A percentile compares a stretch with the other conserved stretches of the same genome.
Evolutionary conservation across 2,113 vertebrate species (phyloP).

Genomic region (Tursiops truncatus): DNA sequence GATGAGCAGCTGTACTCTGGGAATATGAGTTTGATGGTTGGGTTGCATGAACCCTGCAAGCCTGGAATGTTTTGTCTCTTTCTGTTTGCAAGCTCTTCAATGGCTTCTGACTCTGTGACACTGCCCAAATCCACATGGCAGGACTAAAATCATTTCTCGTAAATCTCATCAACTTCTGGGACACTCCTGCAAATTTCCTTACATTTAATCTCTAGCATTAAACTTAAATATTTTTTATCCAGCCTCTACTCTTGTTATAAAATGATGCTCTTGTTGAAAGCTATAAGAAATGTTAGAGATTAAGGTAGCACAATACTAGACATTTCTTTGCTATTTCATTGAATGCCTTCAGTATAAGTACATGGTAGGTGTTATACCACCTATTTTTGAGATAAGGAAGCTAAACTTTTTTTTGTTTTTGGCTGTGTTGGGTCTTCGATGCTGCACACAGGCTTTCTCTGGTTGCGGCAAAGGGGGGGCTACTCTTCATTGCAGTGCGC

Average conservation of each 20-base stretch:
- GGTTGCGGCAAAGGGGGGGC: no score
- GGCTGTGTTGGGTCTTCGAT: no score
- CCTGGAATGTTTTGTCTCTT: neutral
- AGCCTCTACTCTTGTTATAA: neutral
- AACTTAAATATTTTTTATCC: neutral
- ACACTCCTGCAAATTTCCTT: neutral
- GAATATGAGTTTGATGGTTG: neutral
- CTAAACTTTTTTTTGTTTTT: neutral
- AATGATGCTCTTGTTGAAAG: neutral
- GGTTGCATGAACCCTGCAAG: neutral
- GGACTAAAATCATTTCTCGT: constrained; percentile 4
- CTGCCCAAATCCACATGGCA: neutral
- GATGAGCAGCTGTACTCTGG: neutral
- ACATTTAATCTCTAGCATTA: constrained; percentile 12
- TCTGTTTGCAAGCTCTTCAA: neutral
- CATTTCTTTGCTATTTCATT: neutral
- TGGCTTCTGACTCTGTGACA: neutral
- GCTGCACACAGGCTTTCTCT: no score
- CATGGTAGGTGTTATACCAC: neutral
- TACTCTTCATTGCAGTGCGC: no score
- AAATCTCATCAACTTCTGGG: constrained; percentile 1
- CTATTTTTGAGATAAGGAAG: neutral
- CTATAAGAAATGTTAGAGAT: neutral
- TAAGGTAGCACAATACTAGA: neutral
- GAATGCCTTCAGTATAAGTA: neutral